Percentiles rank a stretch among this genome's conserved stretches.
Evolutionary conservation across 1,140 invertebrate genomes (phyloP).

Genomic region (Sminthurides bifidus): DNA sequence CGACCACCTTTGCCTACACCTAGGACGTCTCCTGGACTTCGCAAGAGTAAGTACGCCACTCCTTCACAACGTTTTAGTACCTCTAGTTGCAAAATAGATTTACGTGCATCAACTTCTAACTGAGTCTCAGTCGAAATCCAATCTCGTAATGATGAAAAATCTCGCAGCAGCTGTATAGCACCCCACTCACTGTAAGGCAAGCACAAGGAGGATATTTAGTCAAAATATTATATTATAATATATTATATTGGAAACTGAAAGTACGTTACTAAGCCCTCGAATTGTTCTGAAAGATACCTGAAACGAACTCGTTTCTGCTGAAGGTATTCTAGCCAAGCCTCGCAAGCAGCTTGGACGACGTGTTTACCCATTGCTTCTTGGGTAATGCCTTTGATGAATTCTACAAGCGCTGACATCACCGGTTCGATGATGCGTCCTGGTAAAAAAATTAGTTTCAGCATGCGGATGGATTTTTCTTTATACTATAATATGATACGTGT

Average conservation of each 20-base stretch:
- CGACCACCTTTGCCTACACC: slow-evolving; percentile 26
- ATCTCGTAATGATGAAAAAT: too few relatives aligned
- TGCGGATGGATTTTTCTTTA: not conserved
- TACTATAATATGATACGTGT: not conserved
- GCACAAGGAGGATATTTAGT: not conserved
- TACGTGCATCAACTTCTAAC: slow-evolving; percentile 23
- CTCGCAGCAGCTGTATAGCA: slow-evolving; percentile 38
- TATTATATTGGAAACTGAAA: too few relatives aligned
- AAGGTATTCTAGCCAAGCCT: slow-evolving; percentile 72
- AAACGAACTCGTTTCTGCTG: slow-evolving; percentile 67
- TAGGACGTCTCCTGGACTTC: slow-evolving; percentile 31
- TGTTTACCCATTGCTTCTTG: slow-evolving; percentile 59
- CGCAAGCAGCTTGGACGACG: slow-evolving; percentile 64
- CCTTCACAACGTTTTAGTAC: slow-evolving; percentile 31
- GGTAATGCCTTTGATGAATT: slow-evolving; percentile 35
- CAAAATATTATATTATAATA: too few relatives aligned
- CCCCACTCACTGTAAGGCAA: slow-evolving; percentile 45
- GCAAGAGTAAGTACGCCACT: slow-evolving; percentile 28
- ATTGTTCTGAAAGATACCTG: slow-evolving; percentile 41
- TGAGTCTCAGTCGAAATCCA: slow-evolving; percentile 28
- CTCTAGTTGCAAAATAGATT: slow-evolving; percentile 30
- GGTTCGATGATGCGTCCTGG: slow-evolving; percentile 59
- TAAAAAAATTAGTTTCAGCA: slow-evolving; percentile 6
- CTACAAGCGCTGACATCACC: slow-evolving; percentile 53
- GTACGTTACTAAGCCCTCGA: too few relatives aligned